These are phyloP conservation scores for Sebastes steindachneri DNA, from an alignment of 2,797 vertebrate genomes.

Conservation along the genomic window DNA sequence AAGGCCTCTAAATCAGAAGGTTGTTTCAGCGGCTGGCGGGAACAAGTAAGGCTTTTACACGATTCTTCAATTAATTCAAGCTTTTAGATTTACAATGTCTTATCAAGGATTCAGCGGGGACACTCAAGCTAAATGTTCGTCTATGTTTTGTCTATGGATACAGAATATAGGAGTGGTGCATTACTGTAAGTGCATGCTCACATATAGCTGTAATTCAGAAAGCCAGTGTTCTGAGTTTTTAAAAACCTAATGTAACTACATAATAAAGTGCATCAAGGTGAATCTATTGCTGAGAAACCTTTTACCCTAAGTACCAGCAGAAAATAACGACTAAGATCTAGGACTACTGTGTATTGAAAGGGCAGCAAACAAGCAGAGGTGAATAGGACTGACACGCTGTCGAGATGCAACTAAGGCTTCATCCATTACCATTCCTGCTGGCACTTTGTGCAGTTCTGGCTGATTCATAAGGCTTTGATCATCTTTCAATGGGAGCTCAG, in stretches of 20 bases:
- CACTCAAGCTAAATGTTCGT: neutral
- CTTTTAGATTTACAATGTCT: slow-evolving; percentile 1
- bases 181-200: slow-evolving; percentile 15
- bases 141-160: neutral
- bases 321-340: neutral
- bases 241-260: neutral
- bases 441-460: neutral
- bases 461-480: slow-evolving; percentile 33
- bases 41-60: slow-evolving; percentile 61
- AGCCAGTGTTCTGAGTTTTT: neutral
- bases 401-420: neutral
- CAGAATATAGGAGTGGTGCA: neutral
- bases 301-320: neutral
- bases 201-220: neutral
- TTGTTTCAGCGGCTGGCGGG: neutral
- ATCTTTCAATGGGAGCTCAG: slow-evolving; percentile 1
- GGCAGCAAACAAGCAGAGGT: neutral
- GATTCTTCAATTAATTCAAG: neutral
- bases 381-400: neutral
- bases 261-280: neutral
- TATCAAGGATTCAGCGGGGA: neutral
- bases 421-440: neutral
- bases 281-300: neutral
- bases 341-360: neutral
- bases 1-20: slow-evolving; percentile 1